A percentile compares a stretch with the other conserved stretches of the same genome.
Evolutionary conservation across 1,140 invertebrate species (phyloP).

Genomic region (Littorina saxatilis): DNA sequence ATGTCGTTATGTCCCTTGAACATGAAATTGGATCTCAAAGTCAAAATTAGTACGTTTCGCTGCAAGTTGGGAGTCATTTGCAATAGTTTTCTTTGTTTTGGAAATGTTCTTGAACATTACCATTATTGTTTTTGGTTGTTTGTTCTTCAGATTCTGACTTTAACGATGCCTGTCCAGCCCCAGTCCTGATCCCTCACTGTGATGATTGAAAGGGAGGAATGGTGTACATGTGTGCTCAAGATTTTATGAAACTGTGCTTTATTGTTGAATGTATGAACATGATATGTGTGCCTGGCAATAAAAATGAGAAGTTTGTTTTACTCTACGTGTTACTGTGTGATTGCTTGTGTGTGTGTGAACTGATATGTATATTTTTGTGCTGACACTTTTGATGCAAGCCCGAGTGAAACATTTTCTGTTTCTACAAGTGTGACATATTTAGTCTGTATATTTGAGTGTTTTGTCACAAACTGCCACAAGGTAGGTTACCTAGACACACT

Average conservation of each 20-base stretch:
- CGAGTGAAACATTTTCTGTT: too few relatives aligned
- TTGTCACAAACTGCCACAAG: too few relatives aligned
- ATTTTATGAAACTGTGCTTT: not conserved
- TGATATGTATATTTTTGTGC: too few relatives aligned
- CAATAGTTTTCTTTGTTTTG: not conserved
- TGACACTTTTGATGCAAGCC: too few relatives aligned
- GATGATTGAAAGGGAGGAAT: not conserved
- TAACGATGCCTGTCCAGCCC: conserved; percentile 66
- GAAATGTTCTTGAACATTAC: not conserved
- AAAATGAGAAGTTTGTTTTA: not conserved
- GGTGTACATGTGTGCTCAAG: not conserved
- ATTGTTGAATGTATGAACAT: not conserved
- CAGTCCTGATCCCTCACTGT: not conserved
- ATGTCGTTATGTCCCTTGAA: too few relatives aligned
- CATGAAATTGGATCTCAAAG: too few relatives aligned
- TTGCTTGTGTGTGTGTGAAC: not conserved
- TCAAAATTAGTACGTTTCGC: too few relatives aligned
- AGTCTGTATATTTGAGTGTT: too few relatives aligned
- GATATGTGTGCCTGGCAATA: not conserved
- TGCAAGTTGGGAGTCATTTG: too few relatives aligned
- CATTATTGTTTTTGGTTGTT: conserved; percentile 35
- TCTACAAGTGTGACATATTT: too few relatives aligned
- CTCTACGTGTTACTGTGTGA: too few relatives aligned
- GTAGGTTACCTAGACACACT: too few relatives aligned
- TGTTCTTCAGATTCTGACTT: conserved; percentile 67